phyloP scores from a whole-genome alignment of 2,113 vertebrate genomes.

The Aepyceros melampus region DNA sequence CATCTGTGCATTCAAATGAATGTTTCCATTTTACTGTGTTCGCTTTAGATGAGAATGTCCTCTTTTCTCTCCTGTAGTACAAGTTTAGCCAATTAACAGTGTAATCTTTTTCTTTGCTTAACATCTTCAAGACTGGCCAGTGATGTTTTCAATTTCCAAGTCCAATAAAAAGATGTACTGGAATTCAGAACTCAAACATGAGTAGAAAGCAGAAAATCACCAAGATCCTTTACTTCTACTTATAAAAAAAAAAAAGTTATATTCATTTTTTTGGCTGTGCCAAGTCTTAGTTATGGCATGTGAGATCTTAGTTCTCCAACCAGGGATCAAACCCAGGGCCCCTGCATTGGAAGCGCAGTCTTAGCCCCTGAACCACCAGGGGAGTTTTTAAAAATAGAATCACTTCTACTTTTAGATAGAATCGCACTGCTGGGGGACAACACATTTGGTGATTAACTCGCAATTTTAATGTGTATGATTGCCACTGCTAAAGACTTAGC shows the following conservation, averaged over 20 bases:
- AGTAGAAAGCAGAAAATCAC: neutral
- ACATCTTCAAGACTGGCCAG: neutral
- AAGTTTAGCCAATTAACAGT: neutral
- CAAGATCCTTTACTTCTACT: neutral
- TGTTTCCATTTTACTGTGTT: neutral
- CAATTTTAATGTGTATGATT: neutral
- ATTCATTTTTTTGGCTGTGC: neutral
- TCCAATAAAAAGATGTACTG: neutral
- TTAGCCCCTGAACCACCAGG: neutral
- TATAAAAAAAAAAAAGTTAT: neutral
- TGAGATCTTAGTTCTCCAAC: neutral
- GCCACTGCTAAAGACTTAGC: neutral
- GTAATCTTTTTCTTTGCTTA: neutral
- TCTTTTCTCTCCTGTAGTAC: neutral
- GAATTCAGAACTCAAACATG: neutral
- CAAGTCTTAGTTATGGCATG: neutral
- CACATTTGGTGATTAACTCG: neutral
- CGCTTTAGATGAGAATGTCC: neutral
- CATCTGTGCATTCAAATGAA: neutral
- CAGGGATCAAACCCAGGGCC: neutral
- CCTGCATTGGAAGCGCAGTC: neutral
- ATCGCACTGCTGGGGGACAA: neutral
- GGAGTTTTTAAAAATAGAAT: neutral
- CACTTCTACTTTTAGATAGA: neutral
- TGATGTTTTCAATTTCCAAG: neutral